phyloP scores from a whole-genome alignment of 2,888 invertebrate species.

The Ennomos erosarius region DNA sequence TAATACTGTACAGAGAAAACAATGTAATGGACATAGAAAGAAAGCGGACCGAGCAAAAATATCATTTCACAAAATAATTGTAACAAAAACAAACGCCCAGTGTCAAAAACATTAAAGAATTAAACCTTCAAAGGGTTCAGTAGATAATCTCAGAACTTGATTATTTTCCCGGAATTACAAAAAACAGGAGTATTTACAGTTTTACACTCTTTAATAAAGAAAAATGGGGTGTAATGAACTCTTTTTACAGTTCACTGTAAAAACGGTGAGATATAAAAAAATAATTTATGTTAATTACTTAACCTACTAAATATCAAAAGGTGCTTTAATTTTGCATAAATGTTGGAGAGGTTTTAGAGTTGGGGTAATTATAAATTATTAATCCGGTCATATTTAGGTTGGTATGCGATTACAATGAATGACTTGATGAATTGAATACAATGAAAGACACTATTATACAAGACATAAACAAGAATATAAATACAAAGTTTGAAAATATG shows the following conservation, averaged over 20 bases:
- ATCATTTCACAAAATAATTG: not conserved
- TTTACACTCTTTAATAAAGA: conserved; percentile 1
- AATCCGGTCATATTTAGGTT: conserved; percentile 1
- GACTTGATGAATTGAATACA: too few relatives aligned
- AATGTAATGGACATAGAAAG: too few relatives aligned
- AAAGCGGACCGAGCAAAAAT: too few relatives aligned
- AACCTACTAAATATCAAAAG: conserved; percentile 26
- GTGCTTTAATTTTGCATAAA: conserved; percentile 24
- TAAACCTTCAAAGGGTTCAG: too few relatives aligned
- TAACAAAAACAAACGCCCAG: not conserved
- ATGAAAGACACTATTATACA: too few relatives aligned
- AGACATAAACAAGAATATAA: too few relatives aligned
- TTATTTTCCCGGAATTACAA: not conserved
- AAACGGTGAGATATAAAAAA: conserved; percentile 15
- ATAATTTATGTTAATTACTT: conserved; percentile 33
- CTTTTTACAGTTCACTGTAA: conserved; percentile 8
- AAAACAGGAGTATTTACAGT: not conserved
- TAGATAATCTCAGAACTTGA: not conserved
- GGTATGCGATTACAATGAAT: not conserved
- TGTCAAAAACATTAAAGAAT: too few relatives aligned
- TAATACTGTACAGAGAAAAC: too few relatives aligned
- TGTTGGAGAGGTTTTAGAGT: conserved; percentile 12
- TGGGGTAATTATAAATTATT: not conserved
- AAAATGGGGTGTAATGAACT: conserved; percentile 12
- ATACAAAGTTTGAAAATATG: too few relatives aligned